Base-by-base conservation (phyloP, 2,113 vertebrate species). In the Nothobranchius furzeri region DNA sequence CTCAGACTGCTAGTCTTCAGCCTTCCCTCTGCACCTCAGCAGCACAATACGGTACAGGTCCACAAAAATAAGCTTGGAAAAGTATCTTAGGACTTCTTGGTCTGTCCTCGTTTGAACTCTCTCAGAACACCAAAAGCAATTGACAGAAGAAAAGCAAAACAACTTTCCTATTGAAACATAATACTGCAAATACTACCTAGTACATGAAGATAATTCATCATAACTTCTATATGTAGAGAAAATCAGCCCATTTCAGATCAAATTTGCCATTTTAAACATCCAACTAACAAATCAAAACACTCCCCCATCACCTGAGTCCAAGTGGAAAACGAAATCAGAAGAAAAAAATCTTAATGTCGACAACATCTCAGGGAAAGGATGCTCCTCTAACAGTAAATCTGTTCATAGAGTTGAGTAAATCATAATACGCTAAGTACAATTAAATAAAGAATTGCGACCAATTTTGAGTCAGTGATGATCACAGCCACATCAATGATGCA, bases 31-130 rank as follows among this genome's bases (percentile, higher is more conserved):
- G 93, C 94, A 94, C 93, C 94, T 93, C 94, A 91, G 81, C 84
- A 87, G 91, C 93, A 93, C 90, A 92, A 93, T 85, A 94, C 94
- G 93, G 94, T 96, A 97, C 96, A 96, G 96, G 95, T 96, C 95
- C 96, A 97, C 95, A 96, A 95, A 95, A 94, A 90, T 89, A 86
- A 82, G 88, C 90, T 75, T 67, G 8, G 3, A 55, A 46, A 12
- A n/a, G 47, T 20, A 46, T 15, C 14, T 11, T 36, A 46, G 53
- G 47, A 87, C 89, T 90, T 91, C 92, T 92, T 89, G 87, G 87
- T 82, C 81, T 79, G 89, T 90, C 91, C 90, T 91, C 91, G 87
- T 74, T 76, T 15, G 75, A 86, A 78, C 80, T 87, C 79, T 78
- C 83, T 83, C 72, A 55, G 82, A 81, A 83, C 85, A 88, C 88